phyloP scores from a whole-genome alignment of 53 echinoderm and acorn worm genomes.

The Echinarachnius parma region DNA sequence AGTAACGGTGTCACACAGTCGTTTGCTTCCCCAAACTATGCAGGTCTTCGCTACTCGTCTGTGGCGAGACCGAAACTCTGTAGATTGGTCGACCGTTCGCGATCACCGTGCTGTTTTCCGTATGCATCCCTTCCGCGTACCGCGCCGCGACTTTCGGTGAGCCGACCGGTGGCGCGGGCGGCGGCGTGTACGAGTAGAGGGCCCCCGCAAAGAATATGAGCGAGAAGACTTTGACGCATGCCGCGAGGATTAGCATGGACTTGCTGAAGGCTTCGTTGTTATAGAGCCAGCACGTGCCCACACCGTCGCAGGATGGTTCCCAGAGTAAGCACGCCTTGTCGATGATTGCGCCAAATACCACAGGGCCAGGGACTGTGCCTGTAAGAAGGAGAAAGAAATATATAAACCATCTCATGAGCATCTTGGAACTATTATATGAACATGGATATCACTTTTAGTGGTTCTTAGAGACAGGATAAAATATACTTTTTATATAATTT shows the following conservation, averaged over 20 bases:
- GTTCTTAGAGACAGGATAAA: no score
- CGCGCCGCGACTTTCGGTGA: constrained; percentile 16
- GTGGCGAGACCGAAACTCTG: not conserved
- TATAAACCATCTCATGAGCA: no score
- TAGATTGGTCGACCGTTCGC: not conserved
- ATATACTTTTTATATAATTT: no score
- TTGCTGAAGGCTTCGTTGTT: constrained; percentile 72
- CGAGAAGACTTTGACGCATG: constrained; percentile 72
- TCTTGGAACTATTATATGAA: no score
- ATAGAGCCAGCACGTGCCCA: constrained; percentile 93
- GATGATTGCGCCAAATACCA: constrained; percentile 87
- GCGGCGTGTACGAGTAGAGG: constrained; percentile 69
- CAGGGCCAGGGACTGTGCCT: constrained; percentile 94
- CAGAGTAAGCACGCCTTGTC: constrained; percentile 85
- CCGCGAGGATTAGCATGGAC: constrained; percentile 67
- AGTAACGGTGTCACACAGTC: constrained; percentile 4
- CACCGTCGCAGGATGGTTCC: constrained; percentile 69
- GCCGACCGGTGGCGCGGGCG: constrained; percentile 31
- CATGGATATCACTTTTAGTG: no score
- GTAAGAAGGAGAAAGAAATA: constrained; percentile 2
- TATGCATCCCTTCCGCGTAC: constrained; percentile 1
- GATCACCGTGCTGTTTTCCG: not conserved
- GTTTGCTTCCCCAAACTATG: constrained; percentile 6
- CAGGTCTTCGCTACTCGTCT: constrained; percentile 6
- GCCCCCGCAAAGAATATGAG: constrained; percentile 70